Base-by-base conservation (phyloP, 37 sponge, comb jelly and placozoan genomes). In the Agelas oroides region DNA sequence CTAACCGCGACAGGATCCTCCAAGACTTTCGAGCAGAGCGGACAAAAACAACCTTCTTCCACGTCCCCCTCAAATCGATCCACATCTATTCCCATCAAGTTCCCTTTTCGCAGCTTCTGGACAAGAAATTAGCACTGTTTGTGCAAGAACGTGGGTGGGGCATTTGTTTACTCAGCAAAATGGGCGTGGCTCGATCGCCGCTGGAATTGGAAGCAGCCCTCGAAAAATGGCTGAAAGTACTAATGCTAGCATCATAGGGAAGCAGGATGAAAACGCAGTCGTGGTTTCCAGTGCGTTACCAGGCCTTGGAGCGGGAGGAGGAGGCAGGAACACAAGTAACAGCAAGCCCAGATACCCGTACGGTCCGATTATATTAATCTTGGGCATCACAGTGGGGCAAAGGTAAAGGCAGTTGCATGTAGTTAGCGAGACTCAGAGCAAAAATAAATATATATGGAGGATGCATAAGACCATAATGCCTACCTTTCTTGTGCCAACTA, bases 361-460 rank as follows among this genome's bases (percentile, higher is more conserved):
- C 59, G 79, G 34, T 20, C 52, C 86, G 18, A 46, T 90, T 1
- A 23, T 78, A 17, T 84, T 90, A 30, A 35, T 90, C 17, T 56
- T 90, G 85, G 68, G 72, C 1, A 72, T 24, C 24, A 79, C 86
- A 0, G 58, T 84, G 11, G 84, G 84, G 5, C 91, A 85, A 71
- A 90, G 86, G 91, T 90, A 23, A 37, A 54, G 18, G 58, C 38
- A 18, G 46, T 46, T 46, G 3, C 8, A 3, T 46, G 46, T 46
- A 12, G 46, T n/a, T n/a, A n/a, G n/a, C n/a, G n/a, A n/a, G n/a
- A n/a, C 46, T 46, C 46, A 8, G 46, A 46, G 3, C 46, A 8
- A 8, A 46, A 12, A 12, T 3, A 46, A 46, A 8, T 3, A 8
- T 46, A 46, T 8, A 8, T 46, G 46, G 46, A 46, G 46, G 8